Conservation (phyloP, 2,797 vertebrate genomes). For the Acridotheres tristis region DNA sequence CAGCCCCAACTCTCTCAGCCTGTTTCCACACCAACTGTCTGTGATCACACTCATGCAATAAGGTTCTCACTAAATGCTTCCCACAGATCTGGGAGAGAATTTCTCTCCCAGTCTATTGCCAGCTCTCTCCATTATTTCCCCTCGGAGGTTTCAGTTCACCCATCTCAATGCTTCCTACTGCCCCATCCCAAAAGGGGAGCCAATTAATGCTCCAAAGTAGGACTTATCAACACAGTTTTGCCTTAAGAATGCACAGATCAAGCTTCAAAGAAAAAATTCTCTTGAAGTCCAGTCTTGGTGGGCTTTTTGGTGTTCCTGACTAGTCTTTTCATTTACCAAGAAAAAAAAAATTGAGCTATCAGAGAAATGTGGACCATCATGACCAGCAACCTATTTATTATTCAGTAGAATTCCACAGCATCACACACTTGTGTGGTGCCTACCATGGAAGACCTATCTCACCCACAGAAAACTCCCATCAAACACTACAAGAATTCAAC, state of each 20-base stretch:
- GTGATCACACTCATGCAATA: neutral
- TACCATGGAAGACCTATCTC: neutral
- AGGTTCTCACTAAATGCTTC: neutral
- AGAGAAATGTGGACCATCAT: neutral
- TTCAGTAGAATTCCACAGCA: neutral
- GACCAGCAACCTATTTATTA: neutral
- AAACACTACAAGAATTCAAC: neutral
- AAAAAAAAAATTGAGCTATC: neutral
- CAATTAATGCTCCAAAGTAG: neutral
- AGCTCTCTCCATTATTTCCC: neutral
- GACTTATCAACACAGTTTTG: neutral
- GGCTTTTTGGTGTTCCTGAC: neutral
- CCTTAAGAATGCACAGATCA: neutral
- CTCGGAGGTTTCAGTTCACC: neutral
- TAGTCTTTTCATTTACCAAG: neutral
- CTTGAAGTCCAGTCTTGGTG: neutral
- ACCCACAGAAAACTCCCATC: neutral
- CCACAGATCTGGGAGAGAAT: neutral
- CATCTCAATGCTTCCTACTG: neutral
- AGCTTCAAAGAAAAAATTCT: neutral
- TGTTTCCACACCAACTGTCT: neutral
- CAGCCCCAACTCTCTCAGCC: neutral
- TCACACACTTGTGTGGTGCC: neutral
- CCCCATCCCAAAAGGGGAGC: neutral
- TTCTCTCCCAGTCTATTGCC: neutral